Conservation (phyloP, 2,888 invertebrate species). For the Caenorhabditis zanzibari region DNA sequence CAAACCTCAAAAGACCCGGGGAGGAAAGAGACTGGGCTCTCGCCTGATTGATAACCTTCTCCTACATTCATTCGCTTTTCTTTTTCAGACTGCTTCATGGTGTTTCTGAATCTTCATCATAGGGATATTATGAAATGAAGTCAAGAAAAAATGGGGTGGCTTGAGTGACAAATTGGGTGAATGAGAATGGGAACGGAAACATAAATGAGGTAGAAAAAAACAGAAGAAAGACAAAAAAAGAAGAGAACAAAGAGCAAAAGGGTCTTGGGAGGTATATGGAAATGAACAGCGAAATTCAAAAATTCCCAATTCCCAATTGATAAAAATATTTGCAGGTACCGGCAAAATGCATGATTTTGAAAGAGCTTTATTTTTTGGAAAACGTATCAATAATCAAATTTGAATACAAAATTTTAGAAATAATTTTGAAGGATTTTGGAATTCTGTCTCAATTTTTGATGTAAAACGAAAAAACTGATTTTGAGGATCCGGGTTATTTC, state of each 20-base stretch:
- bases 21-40: constrained; percentile 4
- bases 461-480: too few relatives aligned
- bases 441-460: too few relatives aligned
- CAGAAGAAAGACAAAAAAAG: neutral
- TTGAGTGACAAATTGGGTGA: constrained; percentile 23
- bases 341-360: too few relatives aligned
- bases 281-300: too few relatives aligned
- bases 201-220: constrained; percentile 4
- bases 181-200: constrained; percentile 18
- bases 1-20: constrained; percentile 57
- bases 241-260: constrained; percentile 6
- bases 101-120: constrained; percentile 3
- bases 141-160: neutral
- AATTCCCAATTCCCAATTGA: too few relatives aligned
- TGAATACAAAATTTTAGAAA: too few relatives aligned
- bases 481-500: too few relatives aligned
- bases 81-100: constrained; percentile 13
- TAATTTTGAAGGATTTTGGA: too few relatives aligned
- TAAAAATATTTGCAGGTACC: too few relatives aligned
- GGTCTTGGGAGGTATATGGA: too few relatives aligned
- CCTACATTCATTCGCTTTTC: constrained; percentile 45
- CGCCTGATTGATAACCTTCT: constrained; percentile 61
- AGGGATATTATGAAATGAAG: neutral
- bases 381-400: too few relatives aligned
- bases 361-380: too few relatives aligned